Base-by-base conservation (phyloP, 2,113 vertebrate species). In the Dicrurus megarhynchus region DNA sequence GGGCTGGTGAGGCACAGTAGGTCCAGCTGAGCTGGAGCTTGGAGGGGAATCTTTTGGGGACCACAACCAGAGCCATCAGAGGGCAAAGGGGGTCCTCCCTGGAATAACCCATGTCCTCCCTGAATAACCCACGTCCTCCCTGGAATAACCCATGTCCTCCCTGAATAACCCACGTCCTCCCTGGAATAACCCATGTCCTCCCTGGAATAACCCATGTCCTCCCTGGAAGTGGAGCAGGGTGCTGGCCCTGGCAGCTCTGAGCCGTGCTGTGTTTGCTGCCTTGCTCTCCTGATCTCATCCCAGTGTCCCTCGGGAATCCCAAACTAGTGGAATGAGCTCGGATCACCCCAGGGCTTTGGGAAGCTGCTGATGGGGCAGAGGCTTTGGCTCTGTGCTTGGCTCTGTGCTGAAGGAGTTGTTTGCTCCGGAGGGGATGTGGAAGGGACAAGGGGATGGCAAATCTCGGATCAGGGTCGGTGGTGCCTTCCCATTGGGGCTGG, bases 381-480 rank as follows among this genome's bases (percentile, higher is more conserved):
- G 39, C 20, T 41, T 56, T 3, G 19, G 42, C 44, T 74, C 39
- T 15, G 10, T 5, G 26, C 33, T n/a, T 28, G 57, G 11, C n/a
- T 77, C 22, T 41, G n/a, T 84, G 84, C 76, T 59, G 80, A 8
- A 30, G 84, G 75, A 50, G 10, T 11, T 22, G 3, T 16, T 49
- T 14, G 65, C 18, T 37, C 16, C 2, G 2, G 56, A 27, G 28
- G n/a, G 28, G 44, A 11, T 0, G 1, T 35, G 37, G 30, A 50
- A 59, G 39, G 74, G 44, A 17, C 32, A 9, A 28, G 19, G 33
- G 21, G 79, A 4, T 30, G 19, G 53, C 23, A 79, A 37, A 16
- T 6, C n/a, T 44, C 1, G 1, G n/a, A 1, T 55, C 63, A 2
- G 0, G 1, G 13, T 8, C 7, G 30, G 22, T 0, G 0, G 12